A percentile compares a stretch with the other conserved stretches of the same genome.
These are phyloP conservation scores for Pentalonia nigronervosa DNA, from an alignment of 1,140 invertebrate species.

Conservation along the genomic window DNA sequence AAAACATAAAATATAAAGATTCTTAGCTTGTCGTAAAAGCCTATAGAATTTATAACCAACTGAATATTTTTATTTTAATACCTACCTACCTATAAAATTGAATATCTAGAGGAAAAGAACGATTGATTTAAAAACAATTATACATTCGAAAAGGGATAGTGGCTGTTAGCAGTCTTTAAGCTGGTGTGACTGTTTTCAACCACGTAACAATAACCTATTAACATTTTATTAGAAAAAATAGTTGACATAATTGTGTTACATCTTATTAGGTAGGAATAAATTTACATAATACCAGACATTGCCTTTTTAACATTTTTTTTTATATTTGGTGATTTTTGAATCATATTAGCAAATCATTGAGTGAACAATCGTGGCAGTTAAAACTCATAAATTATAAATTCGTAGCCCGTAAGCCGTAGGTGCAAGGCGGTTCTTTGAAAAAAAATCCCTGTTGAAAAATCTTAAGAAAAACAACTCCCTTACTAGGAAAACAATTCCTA, in stretches of 20 bases:
- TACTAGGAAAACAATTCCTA: too few species aligned
- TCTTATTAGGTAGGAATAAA: not conserved
- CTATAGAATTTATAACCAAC: not conserved
- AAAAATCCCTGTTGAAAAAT: too few species aligned
- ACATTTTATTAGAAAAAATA: not conserved
- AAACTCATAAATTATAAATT: not conserved
- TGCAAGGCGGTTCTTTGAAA: too few species aligned
- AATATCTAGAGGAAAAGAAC: not conserved
- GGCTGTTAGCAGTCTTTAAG: not conserved
- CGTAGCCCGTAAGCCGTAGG: too few species aligned
- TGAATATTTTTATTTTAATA: constrained; percentile 5
- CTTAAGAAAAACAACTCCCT: too few species aligned
- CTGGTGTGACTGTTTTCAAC: not conserved
- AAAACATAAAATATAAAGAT: not conserved
- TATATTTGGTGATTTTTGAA: too few species aligned
- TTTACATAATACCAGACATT: not conserved
- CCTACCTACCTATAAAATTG: not conserved
- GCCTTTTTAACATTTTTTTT: not conserved
- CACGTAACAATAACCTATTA: not conserved
- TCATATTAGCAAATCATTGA: not conserved
- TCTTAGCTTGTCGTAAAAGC: not conserved
- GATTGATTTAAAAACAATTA: not conserved
- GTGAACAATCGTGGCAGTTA: not conserved
- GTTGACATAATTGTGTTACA: not conserved
- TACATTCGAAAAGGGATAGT: not conserved